phyloP scores from a whole-genome alignment of 2,888 invertebrate species.

The Autographa pulchrina region DNA sequence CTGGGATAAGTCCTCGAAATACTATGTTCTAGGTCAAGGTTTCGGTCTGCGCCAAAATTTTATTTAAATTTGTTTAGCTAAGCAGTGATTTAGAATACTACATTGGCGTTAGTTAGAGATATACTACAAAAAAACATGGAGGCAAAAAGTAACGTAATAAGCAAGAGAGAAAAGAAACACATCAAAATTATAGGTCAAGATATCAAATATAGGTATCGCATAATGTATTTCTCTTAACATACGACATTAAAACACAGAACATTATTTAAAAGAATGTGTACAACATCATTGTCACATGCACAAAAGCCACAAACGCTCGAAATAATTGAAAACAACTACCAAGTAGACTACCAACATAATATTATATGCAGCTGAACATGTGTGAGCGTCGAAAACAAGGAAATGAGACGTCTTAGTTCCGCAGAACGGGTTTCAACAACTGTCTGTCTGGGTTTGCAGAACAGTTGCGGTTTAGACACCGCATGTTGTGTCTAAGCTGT shows the following conservation, averaged over 20 bases:
- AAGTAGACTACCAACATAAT: background rate
- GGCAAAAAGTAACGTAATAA: too few species aligned
- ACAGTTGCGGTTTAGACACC: background rate
- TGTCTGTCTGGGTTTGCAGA: background rate
- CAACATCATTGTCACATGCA: background rate
- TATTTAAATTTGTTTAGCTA: background rate
- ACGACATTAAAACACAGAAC: background rate
- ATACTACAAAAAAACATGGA: too few species aligned
- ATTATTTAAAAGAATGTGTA: background rate
- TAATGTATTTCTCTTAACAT: too few species aligned
- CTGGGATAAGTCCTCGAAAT: background rate
- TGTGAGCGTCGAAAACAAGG: constrained; percentile 28
- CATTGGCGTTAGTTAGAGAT: too few species aligned
- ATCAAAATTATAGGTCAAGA: too few species aligned
- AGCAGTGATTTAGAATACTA: too few species aligned
- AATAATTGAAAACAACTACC: constrained; percentile 3
- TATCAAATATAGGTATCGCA: too few species aligned
- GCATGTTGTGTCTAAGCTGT: background rate
- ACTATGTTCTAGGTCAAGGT: background rate
- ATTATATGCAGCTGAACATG: background rate
- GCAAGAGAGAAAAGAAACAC: too few species aligned
- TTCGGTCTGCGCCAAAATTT: background rate
- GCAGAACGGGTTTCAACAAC: constrained; percentile 7
- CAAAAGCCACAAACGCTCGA: background rate
- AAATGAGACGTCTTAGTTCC: constrained; percentile 38